Conservation (phyloP, 2,888 invertebrate genomes). For the Metallyticus violacea region DNA sequence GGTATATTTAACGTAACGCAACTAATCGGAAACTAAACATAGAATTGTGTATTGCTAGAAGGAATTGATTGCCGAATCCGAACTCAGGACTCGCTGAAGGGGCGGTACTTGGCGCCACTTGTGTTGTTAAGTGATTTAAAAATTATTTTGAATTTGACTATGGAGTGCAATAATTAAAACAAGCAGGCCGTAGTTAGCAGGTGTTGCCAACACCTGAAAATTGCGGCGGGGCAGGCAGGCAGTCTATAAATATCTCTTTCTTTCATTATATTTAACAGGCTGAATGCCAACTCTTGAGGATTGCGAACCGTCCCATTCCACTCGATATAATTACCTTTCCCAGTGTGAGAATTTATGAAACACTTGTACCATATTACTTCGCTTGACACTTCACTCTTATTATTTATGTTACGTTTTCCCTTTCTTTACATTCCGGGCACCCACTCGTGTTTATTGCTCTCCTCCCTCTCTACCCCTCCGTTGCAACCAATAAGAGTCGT, state of each 20-base stretch:
- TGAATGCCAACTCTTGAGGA: neutral
- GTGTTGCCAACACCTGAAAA: neutral
- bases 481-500: neutral
- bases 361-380: neutral
- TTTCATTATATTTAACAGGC: neutral
- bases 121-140: neutral
- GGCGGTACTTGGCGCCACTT: neutral
- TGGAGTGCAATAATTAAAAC: neutral
- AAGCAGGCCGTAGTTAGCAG: too few relatives aligned
- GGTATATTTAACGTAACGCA: too few relatives aligned
- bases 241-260: neutral
- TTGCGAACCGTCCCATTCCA: neutral
- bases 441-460: neutral
- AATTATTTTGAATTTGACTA: neutral
- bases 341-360: neutral
- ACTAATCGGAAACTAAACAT: too few relatives aligned
- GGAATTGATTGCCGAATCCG: neutral
- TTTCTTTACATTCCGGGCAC: neutral
- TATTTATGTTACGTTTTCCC: neutral
- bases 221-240: neutral
- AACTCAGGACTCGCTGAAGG: too few relatives aligned
- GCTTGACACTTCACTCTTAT: neutral
- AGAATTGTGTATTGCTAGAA: too few relatives aligned
- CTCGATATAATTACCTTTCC: neutral
- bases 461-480: neutral